phyloP scores from a whole-genome alignment of 2,113 vertebrate genomes.

The Paralichthys olivaceus region DNA sequence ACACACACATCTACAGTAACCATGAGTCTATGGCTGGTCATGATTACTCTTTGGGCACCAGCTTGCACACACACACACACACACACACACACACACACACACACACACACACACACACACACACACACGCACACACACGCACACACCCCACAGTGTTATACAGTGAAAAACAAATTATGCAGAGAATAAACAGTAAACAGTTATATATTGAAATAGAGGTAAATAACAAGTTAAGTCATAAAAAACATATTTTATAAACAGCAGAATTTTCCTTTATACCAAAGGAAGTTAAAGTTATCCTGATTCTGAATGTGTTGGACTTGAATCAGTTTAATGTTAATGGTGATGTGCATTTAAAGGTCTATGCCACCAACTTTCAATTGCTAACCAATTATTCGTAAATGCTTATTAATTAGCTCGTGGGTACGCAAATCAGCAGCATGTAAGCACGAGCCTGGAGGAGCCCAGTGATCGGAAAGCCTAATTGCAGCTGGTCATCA shows the following conservation, averaged over 20 bases:
- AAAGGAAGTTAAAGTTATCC: background rate
- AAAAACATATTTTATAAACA: background rate
- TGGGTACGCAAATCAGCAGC: constrained; percentile 50
- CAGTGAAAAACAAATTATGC: constrained; percentile 24
- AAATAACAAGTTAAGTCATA: background rate
- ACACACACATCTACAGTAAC: constrained; percentile 38
- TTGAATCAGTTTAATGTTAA: background rate
- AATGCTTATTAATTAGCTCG: constrained; percentile 41
- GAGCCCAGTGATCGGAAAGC: constrained; percentile 63
- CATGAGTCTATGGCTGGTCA: constrained; percentile 48
- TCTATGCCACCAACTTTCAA: background rate
- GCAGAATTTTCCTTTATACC: background rate
- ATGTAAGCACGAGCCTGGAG: constrained; percentile 31
- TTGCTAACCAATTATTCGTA: constrained; percentile 39
- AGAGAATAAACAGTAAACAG: constrained; percentile 14
- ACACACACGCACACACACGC: constrained; percentile 13
- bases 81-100: constrained; percentile 7
- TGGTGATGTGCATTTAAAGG: background rate
- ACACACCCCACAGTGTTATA: constrained; percentile 12
- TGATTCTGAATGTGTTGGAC: background rate
- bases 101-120: constrained; percentile 30
- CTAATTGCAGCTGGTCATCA: constrained; percentile 75
- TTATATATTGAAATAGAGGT: background rate
- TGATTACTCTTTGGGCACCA: constrained; percentile 65
- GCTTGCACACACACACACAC: constrained; percentile 26